phyloP scores from a whole-genome alignment of 2,888 invertebrate species.

The Nemotelus pantherinus region DNA sequence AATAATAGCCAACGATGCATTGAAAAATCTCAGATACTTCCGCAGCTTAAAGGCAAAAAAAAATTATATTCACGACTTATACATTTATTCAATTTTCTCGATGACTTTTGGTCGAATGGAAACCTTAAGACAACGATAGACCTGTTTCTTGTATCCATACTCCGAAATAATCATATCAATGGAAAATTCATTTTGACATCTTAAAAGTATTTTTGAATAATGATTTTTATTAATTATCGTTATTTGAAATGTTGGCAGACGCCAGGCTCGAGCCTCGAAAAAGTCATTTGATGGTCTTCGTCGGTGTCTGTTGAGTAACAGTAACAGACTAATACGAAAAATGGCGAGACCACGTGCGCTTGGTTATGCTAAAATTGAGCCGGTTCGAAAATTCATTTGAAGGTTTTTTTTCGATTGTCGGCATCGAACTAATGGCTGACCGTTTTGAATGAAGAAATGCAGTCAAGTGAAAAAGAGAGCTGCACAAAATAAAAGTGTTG shows the following conservation, averaged over 20 bases:
- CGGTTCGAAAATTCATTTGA: too few species aligned
- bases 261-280: constrained; percentile 32
- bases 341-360: too few species aligned
- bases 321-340: too few species aligned
- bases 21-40: not conserved
- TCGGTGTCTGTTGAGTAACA: too few species aligned
- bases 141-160: not conserved
- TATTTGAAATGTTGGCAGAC: constrained; percentile 29
- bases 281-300: too few species aligned
- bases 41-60: not conserved
- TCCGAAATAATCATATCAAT: constrained; percentile 46
- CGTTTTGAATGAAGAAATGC: not conserved
- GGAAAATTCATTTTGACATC: constrained; percentile 46
- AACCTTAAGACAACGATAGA: too few species aligned
- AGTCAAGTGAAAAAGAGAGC: constrained; percentile 10
- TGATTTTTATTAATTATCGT: constrained; percentile 38
- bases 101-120: too few species aligned
- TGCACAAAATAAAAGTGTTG: too few species aligned
- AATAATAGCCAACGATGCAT: constrained; percentile 12
- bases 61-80: too few species aligned
- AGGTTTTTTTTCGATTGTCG: too few species aligned
- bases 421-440: not conserved
- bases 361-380: too few species aligned
- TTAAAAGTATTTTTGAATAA: constrained; percentile 45
- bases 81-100: too few species aligned